Base-by-base conservation (phyloP, 1,140 invertebrate genomes). In the Drosophila kepulauana region DNA sequence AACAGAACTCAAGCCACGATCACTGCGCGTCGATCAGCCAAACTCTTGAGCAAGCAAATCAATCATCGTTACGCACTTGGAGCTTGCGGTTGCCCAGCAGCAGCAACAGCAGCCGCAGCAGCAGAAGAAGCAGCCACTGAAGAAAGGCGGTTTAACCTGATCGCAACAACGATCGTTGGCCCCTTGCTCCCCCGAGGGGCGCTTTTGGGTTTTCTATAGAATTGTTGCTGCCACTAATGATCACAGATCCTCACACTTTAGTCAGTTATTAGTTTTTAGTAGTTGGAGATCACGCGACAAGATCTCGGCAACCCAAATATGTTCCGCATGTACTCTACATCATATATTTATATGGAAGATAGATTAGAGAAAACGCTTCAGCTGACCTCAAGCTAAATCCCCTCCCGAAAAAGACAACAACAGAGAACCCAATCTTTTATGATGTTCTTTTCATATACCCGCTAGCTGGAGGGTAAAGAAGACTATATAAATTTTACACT, bases 21-120 rank as follows among this genome's bases (percentile, higher is more conserved):
- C 49, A 25, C 54, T 7, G 35, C 2, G 54, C 35, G 33, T 49
- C 51, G 67, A 56, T 48, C 38, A 33, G 54, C 70, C 49, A 76
- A 64, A 73, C 67, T 81, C 67, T 59, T 73, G 48, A 49, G 59
- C 64, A 70, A 68, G 70, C 77, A 87, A 88, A 87, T 87, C 84
- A 87, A 87, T 87, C 84, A 87, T 88, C 74, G 80, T 84, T 84
- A 88, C 66, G 79, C 82, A 79, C 59, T 78, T 74, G 61, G n/a
- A 58, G 43, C 33, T 57, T 57, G 54, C 35, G 54, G 54, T 57
- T 20, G 54, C 54, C 33, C 25, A 51, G 16, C 6, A 30, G 30
- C 8, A 35, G 16, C 33, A 0, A 3, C 33, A 7, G 33, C 41
- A 51, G 30, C 7, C 6, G 28, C n/a, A 20, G 52, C 7, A 28